A percentile compares a stretch with the other conserved stretches of the same genome.
phyloP scores from a whole-genome alignment of 2,888 invertebrate genomes.

The Rhingia campestris region DNA sequence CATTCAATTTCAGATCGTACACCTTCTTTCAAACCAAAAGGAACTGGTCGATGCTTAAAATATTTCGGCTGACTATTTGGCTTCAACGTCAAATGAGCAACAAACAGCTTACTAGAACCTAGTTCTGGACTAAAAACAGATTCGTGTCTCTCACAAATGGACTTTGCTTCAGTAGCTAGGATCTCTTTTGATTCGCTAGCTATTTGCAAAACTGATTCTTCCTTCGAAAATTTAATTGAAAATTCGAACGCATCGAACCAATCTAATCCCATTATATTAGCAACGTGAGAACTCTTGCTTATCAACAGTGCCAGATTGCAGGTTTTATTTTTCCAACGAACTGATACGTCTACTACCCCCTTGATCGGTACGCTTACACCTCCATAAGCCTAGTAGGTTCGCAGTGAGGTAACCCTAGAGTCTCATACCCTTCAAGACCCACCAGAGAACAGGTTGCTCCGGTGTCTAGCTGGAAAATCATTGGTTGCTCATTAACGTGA shows the following conservation, averaged over 20 bases:
- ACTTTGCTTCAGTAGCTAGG: too few species aligned
- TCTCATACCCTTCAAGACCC: constrained; percentile 10
- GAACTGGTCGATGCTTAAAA: constrained; percentile 20
- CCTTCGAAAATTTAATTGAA: neutral
- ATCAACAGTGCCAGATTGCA: too few species aligned
- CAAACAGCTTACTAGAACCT: too few species aligned
- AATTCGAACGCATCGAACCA: constrained; percentile 21
- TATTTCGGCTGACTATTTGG: too few species aligned
- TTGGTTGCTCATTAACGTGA: constrained; percentile 18
- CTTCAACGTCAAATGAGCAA: too few species aligned
- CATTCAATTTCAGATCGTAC: neutral
- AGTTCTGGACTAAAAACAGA: too few species aligned
- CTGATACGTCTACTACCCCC: too few species aligned
- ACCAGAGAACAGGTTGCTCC: constrained; percentile 22
- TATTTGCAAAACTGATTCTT: constrained; percentile 8
- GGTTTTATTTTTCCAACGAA: too few species aligned
- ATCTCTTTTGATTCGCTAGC: too few species aligned
- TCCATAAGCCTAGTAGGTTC: too few species aligned
- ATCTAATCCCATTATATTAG: constrained; percentile 18
- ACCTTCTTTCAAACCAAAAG: constrained; percentile 5
- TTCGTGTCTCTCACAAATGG: too few species aligned
- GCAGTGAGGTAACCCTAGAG: constrained; percentile 1
- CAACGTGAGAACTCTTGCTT: neutral
- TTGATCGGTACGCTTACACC: too few species aligned
- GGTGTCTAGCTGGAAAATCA: constrained; percentile 25